Conservation (phyloP, 2,888 invertebrate genomes). For the Parnassius glacialis region DNA sequence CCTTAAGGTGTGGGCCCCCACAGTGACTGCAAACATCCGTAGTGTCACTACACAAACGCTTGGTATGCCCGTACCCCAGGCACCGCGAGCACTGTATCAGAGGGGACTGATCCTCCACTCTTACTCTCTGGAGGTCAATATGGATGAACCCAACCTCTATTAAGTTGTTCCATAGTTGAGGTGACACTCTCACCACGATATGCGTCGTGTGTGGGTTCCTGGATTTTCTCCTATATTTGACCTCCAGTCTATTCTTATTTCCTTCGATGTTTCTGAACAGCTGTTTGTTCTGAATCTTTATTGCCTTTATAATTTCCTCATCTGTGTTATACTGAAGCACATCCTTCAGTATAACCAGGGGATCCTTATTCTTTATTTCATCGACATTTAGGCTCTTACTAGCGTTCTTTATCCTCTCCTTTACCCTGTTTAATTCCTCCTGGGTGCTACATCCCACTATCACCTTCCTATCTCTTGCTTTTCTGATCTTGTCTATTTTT, state of each 20-base stretch:
- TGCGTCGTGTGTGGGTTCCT: neutral
- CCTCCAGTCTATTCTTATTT: neutral
- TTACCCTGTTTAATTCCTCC: too few species aligned
- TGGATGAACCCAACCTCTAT: too few species aligned
- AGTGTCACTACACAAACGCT: too few species aligned
- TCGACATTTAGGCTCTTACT: too few species aligned
- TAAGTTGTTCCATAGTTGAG: neutral
- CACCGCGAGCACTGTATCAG: too few species aligned
- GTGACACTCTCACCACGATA: neutral
- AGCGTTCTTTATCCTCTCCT: too few species aligned
- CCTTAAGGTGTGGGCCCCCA: neutral
- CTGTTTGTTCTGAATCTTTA: neutral
- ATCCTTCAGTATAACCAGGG: neutral
- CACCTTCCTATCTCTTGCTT: too few species aligned
- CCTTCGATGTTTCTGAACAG: neutral
- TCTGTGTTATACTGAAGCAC: neutral
- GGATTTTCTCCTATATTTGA: neutral
- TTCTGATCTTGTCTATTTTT: neutral
- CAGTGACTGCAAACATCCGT: neutral
- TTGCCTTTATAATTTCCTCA: neutral
- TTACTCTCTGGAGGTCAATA: too few species aligned
- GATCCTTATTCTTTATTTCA: neutral
- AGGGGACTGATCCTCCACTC: too few species aligned
- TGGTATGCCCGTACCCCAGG: too few species aligned
- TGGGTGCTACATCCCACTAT: too few species aligned